Evolutionary conservation across 2,888 invertebrate genomes (phyloP).

Genomic region (Philonicus albiceps): DNA sequence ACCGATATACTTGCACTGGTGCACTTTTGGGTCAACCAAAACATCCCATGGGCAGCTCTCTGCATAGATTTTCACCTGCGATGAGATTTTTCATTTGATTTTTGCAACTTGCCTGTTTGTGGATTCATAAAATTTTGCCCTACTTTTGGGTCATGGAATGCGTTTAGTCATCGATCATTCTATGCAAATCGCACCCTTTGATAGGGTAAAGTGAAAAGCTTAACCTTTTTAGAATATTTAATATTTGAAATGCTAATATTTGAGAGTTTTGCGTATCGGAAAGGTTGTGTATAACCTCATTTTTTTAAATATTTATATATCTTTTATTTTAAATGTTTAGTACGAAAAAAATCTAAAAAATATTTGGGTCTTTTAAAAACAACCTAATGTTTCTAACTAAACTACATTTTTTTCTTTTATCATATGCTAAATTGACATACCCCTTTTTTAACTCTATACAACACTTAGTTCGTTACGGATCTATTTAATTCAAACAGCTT

Average conservation of each 20-base stretch:
- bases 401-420: too few species aligned
- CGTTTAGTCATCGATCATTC: background rate
- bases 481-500: too few species aligned
- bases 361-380: too few species aligned
- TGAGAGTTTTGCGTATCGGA: background rate
- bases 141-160: background rate
- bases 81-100: background rate
- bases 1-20: background rate
- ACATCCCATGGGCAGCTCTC: background rate
- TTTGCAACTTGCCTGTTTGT: background rate
- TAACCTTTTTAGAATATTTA: background rate
- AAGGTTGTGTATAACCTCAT: too few species aligned
- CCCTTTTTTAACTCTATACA: too few species aligned
- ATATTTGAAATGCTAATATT: background rate
- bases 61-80: background rate
- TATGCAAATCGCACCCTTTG: background rate
- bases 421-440: too few species aligned
- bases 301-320: background rate
- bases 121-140: background rate
- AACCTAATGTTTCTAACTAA: too few species aligned
- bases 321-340: background rate
- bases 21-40: background rate
- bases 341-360: too few species aligned
- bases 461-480: too few species aligned
- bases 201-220: background rate